phyloP scores from a whole-genome alignment of 2,888 invertebrate species.

The Axea sp. region DNA sequence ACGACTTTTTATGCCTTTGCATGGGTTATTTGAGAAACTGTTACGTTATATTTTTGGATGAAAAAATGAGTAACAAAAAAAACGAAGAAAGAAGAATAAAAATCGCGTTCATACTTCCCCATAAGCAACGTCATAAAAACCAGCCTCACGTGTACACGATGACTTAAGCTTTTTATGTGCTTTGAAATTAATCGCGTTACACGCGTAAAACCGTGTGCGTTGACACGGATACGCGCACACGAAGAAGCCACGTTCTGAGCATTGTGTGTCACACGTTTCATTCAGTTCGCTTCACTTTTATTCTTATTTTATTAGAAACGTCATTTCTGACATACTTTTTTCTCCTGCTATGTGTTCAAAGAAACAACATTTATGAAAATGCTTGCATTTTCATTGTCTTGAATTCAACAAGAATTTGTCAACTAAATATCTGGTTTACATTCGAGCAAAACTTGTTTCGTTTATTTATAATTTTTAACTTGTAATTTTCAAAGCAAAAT shows the following conservation, averaged over 20 bases:
- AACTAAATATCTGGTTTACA: too few relatives aligned
- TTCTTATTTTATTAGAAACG: constrained; percentile 17
- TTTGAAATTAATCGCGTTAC: constrained; percentile 54
- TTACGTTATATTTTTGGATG: constrained; percentile 26
- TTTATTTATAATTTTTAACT: too few relatives aligned
- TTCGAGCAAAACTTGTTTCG: too few relatives aligned
- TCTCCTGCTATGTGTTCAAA: too few relatives aligned
- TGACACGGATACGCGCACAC: constrained; percentile 11
- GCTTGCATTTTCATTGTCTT: too few relatives aligned
- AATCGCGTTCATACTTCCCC: constrained; percentile 48
- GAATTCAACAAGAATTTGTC: too few relatives aligned
- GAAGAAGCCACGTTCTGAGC: constrained; percentile 17
- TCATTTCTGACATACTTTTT: constrained; percentile 47
- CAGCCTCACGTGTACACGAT: constrained; percentile 64
- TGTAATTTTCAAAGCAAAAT: too few relatives aligned
- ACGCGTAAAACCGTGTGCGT: constrained; percentile 34
- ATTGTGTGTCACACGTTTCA: constrained; percentile 52
- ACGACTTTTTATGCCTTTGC: constrained; percentile 2
- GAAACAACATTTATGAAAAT: too few relatives aligned
- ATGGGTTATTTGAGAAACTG: constrained; percentile 19
- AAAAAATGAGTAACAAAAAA: constrained; percentile 7
- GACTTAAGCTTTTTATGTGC: constrained; percentile 65
- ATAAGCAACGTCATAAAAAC: constrained; percentile 64
- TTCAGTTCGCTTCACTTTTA: constrained; percentile 32
- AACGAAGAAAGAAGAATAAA: constrained; percentile 5